Percentiles rank a stretch among this genome's conserved stretches.
phyloP scores from a whole-genome alignment of 2,888 invertebrate species.

The Cistogaster globosa region DNA sequence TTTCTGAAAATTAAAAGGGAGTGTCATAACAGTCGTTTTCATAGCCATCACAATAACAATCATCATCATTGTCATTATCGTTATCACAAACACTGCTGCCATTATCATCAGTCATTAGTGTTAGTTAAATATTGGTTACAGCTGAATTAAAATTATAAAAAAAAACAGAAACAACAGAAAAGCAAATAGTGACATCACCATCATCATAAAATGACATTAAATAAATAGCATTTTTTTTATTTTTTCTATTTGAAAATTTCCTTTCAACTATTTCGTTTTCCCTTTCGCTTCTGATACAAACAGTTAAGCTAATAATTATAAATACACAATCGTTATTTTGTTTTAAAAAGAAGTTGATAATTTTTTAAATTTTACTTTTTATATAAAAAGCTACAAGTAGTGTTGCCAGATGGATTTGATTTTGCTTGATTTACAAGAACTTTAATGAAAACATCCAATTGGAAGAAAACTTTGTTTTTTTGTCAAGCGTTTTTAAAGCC shows the following conservation, averaged over 20 bases:
- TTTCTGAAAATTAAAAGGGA: slow-evolving; percentile 43
- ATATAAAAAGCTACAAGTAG: too few relatives aligned
- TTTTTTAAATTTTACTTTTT: too few relatives aligned
- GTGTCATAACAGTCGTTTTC: slow-evolving; percentile 50
- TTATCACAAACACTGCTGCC: slow-evolving; percentile 4
- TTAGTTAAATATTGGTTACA: slow-evolving; percentile 66
- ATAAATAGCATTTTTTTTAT: slow-evolving; percentile 7
- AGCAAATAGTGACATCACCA: slow-evolving; percentile 66
- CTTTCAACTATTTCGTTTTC: slow-evolving; percentile 19
- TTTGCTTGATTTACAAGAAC: too few relatives aligned
- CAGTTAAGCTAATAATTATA: neutral
- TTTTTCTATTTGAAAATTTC: slow-evolving; percentile 10
- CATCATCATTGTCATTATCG: slow-evolving; percentile 31
- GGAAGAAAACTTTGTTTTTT: too few relatives aligned
- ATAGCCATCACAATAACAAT: slow-evolving; percentile 1
- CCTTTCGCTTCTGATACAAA: neutral
- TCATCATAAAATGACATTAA: slow-evolving; percentile 49
- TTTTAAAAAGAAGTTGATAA: too few relatives aligned
- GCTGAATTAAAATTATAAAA: slow-evolving; percentile 7
- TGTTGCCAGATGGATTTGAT: too few relatives aligned
- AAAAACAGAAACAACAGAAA: slow-evolving; percentile 15
- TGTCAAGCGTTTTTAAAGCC: too few relatives aligned
- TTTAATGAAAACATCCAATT: too few relatives aligned
- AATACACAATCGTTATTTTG: neutral
- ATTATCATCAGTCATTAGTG: slow-evolving; percentile 65